These are phyloP conservation scores for Caradrina kadenii DNA, from an alignment of 2,888 invertebrate genomes.

Conservation along the genomic window DNA sequence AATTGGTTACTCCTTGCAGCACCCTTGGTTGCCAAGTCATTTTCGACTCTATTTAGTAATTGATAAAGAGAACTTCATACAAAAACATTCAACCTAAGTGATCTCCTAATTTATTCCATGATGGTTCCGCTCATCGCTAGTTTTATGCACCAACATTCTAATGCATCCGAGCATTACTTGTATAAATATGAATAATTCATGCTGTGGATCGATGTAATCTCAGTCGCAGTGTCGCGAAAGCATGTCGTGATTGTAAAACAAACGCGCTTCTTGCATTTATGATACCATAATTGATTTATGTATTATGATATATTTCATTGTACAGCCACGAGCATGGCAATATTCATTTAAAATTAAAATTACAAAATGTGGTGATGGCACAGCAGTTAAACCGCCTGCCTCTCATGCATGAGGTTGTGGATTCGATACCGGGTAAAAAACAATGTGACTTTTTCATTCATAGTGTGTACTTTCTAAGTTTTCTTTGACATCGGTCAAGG, in stretches of 20 bases:
- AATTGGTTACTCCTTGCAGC: background rate
- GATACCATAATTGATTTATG: conserved; percentile 30
- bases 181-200: conserved; percentile 52
- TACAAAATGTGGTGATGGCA: too few relatives aligned
- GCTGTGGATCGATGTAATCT: conserved; percentile 41
- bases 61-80: too few relatives aligned
- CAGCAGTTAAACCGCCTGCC: too few relatives aligned
- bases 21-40: too few relatives aligned
- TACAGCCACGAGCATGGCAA: background rate
- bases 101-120: background rate
- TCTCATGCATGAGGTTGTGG: too few relatives aligned
- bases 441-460: too few relatives aligned
- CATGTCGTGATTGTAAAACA: conserved; percentile 42
- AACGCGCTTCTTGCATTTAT: conserved; percentile 41
- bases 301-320: conserved; percentile 15
- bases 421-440: too few relatives aligned
- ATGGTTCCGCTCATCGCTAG: conserved; percentile 14
- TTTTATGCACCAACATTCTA: conserved; percentile 44
- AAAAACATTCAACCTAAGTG: background rate
- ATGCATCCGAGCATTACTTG: conserved; percentile 43
- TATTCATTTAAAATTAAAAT: too few relatives aligned
- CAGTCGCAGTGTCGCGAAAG: conserved; percentile 13
- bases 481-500: too few relatives aligned
- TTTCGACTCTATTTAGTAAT: too few relatives aligned
- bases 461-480: too few relatives aligned